Base-by-base conservation (phyloP, 1,140 invertebrate genomes). In the Drosophila teissieri region DNA sequence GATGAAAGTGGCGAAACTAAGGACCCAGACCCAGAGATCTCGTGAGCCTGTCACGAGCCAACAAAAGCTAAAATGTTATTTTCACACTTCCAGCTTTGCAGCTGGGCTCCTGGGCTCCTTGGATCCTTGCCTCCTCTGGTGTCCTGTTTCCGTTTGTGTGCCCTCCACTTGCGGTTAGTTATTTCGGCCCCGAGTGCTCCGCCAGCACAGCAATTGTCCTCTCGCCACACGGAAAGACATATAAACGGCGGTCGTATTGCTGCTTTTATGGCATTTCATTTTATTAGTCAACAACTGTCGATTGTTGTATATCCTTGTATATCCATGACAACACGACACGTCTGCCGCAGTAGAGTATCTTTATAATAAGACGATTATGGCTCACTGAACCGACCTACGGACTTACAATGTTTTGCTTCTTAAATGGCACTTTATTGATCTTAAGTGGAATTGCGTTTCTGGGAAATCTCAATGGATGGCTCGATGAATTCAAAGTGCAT, bases 1-100 rank as follows among this genome's bases (percentile, higher is more conserved):
- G 55, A 31, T 51, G 62, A 75, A 65, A 67, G 52, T 19, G 51
- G 76, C 46, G 34, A 58, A 60, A 60, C 17, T 45, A 39, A 37
- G 39, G 40, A 56, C 45, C 54, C 44, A 11, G 40, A 56, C 45
- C 54, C 44, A 11, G 42, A 15, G 34, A 64, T 68, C 61, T 48
- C 52, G 42, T 53, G 52, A 65, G 40, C 60, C 36, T 46, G 72
- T 57, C 72, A 65, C 52, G 40, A 56, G 40, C 52, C 22, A 63
- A 39, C 34, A 15, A 81, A 86, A 85, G 82, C 81, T 69, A 58
- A 85, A 85, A 85, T 86, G 82, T 86, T 86, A 81, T 85, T 85
- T 84, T 85, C 81, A 76, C 81, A 80, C 80, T 84, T 84, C 36
- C 77, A 60, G 54, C 73, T 73, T 67, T 82, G 65, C 75, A 74